Evolutionary conservation across 1,140 invertebrate genomes (phyloP), one percentile per base, ranked within the genome.

Genomic region (Zaprionus taronus): DNA sequence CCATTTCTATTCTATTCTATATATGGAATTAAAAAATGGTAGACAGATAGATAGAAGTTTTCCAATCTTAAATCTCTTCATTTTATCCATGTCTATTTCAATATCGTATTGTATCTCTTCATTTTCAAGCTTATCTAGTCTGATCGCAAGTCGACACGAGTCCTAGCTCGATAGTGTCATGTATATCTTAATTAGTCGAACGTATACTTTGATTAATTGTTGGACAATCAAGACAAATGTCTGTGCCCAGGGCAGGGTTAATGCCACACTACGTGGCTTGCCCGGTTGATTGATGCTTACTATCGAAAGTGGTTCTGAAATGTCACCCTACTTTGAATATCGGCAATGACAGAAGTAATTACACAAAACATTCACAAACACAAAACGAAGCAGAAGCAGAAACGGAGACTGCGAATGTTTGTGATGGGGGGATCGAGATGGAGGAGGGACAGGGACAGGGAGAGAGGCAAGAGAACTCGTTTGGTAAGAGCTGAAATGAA

Each of bases 381-480:
- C 51, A 22, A 49, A 22, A 17, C 6, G 41, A 62, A 12, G 26
- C 49, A 61, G 47, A 31, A 55, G 31, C 28, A 38, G 28, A n/a
- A 47, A 47, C 41, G 41, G 41, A 51, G 47, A 51, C 70, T 58
- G 71, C n/a, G 14, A 57, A n/a, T 53, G 51, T 24, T 20, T 24
- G 2, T 24, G 20, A 14, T 53, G 51, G 12, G 51, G 20, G 4
- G n/a, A 28, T 24, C 47, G 26, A 11, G 44, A 20, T 55, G 49
- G 38, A 41, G 26, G 28, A 36, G 53, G 14, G 26, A 28, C 26
- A 28, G 53, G 12, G 22, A n/a, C 6, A 5, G 15, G 15, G 53
- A 17, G n/a, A 14, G 24, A n/a, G 22, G 44, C 53, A 26, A 22
- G 17, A 68, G 24, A 84, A 85, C 82, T 81, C 67, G 82, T 84